These are phyloP conservation scores for Lacerta agilis DNA, from an alignment of 2,797 vertebrate species.

Conservation along the genomic window DNA sequence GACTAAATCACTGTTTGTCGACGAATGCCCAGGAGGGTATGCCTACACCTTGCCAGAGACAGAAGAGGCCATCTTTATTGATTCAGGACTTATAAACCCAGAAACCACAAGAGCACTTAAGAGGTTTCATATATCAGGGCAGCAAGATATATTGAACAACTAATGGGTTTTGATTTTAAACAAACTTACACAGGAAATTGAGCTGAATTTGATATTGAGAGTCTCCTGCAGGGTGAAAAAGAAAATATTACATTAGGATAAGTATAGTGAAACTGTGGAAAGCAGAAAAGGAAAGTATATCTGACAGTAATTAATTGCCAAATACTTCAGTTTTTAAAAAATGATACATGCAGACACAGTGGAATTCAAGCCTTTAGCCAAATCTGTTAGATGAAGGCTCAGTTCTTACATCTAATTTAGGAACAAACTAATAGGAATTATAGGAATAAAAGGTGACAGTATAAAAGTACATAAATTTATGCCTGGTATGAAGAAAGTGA, in stretches of 20 bases:
- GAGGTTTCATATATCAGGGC: conserved; percentile 17
- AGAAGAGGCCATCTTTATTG: not conserved
- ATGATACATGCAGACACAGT: not conserved
- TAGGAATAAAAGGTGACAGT: not conserved
- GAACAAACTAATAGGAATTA: no score
- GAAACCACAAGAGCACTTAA: not conserved
- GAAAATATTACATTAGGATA: not conserved
- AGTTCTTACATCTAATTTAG: not conserved
- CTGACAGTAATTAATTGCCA: not conserved
- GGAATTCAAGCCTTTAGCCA: not conserved
- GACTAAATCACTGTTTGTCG: not conserved
- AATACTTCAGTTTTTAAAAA: not conserved
- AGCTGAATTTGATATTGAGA: conserved; percentile 16
- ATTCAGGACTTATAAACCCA: not conserved
- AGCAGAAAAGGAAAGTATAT: not conserved
- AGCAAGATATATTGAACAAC: conserved; percentile 28
- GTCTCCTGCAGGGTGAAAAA: not conserved
- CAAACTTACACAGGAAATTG: conserved; percentile 24
- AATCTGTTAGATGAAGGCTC: not conserved
- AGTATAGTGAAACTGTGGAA: not conserved
- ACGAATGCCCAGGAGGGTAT: conserved; percentile 5
- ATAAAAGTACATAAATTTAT: no score
- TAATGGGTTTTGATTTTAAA: conserved; percentile 29
- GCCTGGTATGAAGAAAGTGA: no score
- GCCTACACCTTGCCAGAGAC: not conserved